Conservation (phyloP, 2,888 invertebrate genomes). For the Nezara viridula region DNA sequence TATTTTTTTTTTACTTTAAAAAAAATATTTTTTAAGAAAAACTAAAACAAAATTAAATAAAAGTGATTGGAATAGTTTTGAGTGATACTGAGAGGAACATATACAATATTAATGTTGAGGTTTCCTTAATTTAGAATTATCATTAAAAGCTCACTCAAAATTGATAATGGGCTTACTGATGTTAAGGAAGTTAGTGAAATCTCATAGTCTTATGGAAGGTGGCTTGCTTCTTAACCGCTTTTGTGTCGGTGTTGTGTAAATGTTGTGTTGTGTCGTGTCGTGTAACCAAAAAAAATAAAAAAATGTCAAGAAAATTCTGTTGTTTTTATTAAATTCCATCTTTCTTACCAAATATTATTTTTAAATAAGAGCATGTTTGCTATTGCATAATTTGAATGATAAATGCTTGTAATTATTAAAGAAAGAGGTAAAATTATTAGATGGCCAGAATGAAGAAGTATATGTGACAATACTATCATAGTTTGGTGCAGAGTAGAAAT, state of each 20-base stretch:
- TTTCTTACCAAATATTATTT: not conserved
- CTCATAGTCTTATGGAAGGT: not conserved
- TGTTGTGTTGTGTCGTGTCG: not conserved
- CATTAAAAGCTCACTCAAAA: not conserved
- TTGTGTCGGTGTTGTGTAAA: conserved; percentile 3
- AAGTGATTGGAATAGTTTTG: not conserved
- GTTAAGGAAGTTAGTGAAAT: not conserved
- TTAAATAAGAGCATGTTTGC: no score
- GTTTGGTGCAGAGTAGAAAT: no score
- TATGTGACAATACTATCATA: no score
- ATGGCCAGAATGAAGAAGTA: no score
- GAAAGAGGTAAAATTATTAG: no score
- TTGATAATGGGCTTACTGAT: not conserved
- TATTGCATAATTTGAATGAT: no score
- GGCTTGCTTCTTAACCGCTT: not conserved
- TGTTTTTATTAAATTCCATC: conserved; percentile 8
- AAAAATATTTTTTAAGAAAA: not conserved
- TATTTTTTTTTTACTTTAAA: no score
- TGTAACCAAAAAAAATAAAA: conserved; percentile 19
- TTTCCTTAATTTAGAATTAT: not conserved
- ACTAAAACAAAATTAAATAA: not conserved
- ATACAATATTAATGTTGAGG: not conserved
- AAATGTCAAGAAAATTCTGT: not conserved
- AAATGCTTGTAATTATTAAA: no score
- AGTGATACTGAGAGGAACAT: not conserved